phyloP scores from a whole-genome alignment of 1,140 invertebrate genomes.

The Dreissena rostriformis region DNA sequence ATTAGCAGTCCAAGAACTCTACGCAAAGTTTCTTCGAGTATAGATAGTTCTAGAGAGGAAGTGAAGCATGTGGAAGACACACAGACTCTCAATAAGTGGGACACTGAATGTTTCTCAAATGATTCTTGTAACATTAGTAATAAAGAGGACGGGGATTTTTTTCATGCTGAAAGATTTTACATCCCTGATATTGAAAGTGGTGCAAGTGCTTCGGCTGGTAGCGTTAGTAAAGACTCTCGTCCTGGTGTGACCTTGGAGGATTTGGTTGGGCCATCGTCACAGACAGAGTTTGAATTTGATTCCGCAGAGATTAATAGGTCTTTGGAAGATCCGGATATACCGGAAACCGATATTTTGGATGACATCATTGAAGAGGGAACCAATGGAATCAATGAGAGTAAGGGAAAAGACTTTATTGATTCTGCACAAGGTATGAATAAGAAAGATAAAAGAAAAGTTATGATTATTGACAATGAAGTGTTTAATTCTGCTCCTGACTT shows the following conservation, averaged over 20 bases:
- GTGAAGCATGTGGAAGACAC: not conserved
- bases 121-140: not conserved
- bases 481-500: not conserved
- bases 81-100: not conserved
- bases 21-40: slow-evolving; percentile 16
- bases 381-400: not conserved
- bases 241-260: not conserved
- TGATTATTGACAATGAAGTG: not conserved
- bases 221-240: too few species aligned
- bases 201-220: not conserved
- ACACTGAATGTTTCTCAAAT: not conserved
- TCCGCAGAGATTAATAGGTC: slow-evolving; percentile 29
- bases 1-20: slow-evolving; percentile 30
- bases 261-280: not conserved
- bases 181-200: slow-evolving; percentile 19
- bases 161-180: not conserved
- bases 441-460: too few species aligned
- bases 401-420: not conserved
- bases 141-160: slow-evolving; percentile 14
- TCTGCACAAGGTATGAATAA: too few species aligned
- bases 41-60: not conserved
- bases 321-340: slow-evolving; percentile 30
- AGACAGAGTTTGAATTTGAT: slow-evolving; percentile 32
- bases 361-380: not conserved
- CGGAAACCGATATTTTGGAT: slow-evolving; percentile 38